phyloP scores from a whole-genome alignment of 2,888 invertebrate genomes.

The Calliopum simillimum region DNA sequence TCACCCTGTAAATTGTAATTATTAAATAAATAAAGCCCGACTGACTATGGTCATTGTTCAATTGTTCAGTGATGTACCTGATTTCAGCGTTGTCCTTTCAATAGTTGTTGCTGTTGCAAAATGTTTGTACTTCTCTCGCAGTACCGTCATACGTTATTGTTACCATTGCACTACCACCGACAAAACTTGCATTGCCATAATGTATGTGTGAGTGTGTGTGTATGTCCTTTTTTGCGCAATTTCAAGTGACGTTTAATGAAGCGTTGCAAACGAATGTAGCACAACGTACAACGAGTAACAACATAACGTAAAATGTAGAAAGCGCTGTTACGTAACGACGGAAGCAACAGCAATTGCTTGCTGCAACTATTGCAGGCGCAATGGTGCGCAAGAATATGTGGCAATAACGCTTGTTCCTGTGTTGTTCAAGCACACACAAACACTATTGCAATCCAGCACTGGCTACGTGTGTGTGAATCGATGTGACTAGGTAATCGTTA shows the following conservation, averaged over 20 bases:
- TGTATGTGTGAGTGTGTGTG: neutral
- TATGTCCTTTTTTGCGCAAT: conserved; percentile 1
- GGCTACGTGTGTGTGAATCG: neutral
- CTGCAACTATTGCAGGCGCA: conserved; percentile 1
- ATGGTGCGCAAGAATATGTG: conserved; percentile 18
- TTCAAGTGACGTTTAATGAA: conserved; percentile 33
- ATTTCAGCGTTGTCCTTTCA: too few relatives aligned
- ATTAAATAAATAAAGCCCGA: too few relatives aligned
- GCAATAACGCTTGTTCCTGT: conserved; percentile 19
- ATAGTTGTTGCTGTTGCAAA: too few relatives aligned
- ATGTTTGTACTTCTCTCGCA: too few relatives aligned
- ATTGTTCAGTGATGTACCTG: too few relatives aligned
- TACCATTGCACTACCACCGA: too few relatives aligned
- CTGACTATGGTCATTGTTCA: too few relatives aligned
- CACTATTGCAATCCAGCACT: neutral
- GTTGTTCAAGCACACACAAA: neutral
- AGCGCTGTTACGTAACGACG: neutral
- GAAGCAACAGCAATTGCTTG: neutral
- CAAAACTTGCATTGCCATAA: too few relatives aligned
- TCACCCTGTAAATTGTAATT: too few relatives aligned
- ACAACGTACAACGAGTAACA: conserved; percentile 11
- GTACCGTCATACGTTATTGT: too few relatives aligned
- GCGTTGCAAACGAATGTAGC: conserved; percentile 23
- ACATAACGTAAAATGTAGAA: neutral
- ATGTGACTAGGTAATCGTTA: conserved; percentile 17